phyloP scores from a whole-genome alignment of 2,888 invertebrate species.

The Embidobia sp. region DNA sequence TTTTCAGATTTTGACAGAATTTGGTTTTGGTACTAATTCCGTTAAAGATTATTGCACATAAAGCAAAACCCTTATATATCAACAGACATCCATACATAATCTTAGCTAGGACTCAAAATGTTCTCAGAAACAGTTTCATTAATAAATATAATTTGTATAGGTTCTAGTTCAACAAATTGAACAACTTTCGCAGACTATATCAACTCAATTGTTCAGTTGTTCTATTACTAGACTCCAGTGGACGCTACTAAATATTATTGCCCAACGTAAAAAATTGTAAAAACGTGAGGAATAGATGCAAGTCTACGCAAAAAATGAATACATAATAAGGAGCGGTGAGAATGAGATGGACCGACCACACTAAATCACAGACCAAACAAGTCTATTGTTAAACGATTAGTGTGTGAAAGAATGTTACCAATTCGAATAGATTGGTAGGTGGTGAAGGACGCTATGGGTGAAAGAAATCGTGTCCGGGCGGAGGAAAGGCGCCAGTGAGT shows the following conservation, averaged over 20 bases:
- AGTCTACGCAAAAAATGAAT: slow-evolving; percentile 52
- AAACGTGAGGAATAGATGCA: slow-evolving; percentile 47
- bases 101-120: no score
- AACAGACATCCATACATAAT: no score
- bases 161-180: no score
- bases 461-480: slow-evolving; percentile 63
- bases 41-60: no score
- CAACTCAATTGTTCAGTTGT: no score
- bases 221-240: no score
- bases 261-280: slow-evolving; percentile 31
- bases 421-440: slow-evolving; percentile 71
- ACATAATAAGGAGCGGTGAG: slow-evolving; percentile 67
- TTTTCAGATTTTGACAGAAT: no score
- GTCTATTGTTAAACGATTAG: slow-evolving; percentile 80
- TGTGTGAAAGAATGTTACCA: slow-evolving; percentile 80
- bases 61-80: no score
- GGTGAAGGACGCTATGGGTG: slow-evolving; percentile 56
- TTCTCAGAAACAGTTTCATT: no score
- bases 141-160: no score
- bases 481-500: slow-evolving; percentile 77
- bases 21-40: no score
- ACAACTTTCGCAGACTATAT: no score
- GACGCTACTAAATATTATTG: slow-evolving; percentile 72
- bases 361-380: slow-evolving; percentile 80
- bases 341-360: slow-evolving; percentile 67